Conservation (phyloP, 2,797 vertebrate species). For the Propithecus deckenii region DNA sequence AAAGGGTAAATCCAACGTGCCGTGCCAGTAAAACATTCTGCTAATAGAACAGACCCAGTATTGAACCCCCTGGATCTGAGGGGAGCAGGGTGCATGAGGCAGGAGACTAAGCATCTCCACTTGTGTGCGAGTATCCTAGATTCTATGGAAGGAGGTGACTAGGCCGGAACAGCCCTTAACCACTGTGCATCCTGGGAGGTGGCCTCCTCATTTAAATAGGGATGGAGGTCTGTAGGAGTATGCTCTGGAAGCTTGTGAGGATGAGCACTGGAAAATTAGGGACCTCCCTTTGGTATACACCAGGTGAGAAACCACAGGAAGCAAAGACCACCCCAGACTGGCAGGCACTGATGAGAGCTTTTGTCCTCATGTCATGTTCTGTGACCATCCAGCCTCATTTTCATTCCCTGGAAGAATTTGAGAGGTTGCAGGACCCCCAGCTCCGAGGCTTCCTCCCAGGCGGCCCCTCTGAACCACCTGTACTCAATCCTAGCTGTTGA, state of each 20-base stretch:
- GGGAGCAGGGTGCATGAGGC: accelerated
- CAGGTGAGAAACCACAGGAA: neutral
- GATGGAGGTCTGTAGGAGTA: neutral
- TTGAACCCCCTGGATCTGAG: neutral
- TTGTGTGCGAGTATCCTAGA: neutral
- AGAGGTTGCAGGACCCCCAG: neutral
- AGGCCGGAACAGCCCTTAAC: neutral
- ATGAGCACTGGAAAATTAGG: neutral
- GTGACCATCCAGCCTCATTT: neutral
- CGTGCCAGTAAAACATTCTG: neutral
- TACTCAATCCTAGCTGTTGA: neutral
- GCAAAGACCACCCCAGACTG: neutral
- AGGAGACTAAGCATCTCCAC: neutral
- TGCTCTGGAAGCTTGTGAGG: neutral
- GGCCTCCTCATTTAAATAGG: neutral
- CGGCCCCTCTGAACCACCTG: neutral
- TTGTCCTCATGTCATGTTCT: neutral
- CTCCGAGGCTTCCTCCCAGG: neutral
- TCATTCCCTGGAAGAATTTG: neutral
- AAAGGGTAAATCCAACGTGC: neutral
- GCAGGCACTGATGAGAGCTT: neutral
- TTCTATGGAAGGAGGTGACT: neutral
- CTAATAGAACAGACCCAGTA: neutral
- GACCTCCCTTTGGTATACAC: neutral
- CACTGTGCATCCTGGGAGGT: neutral